Evolutionary conservation across 1,140 invertebrate genomes (phyloP).

Genomic region (Drosophila nasuta): DNA sequence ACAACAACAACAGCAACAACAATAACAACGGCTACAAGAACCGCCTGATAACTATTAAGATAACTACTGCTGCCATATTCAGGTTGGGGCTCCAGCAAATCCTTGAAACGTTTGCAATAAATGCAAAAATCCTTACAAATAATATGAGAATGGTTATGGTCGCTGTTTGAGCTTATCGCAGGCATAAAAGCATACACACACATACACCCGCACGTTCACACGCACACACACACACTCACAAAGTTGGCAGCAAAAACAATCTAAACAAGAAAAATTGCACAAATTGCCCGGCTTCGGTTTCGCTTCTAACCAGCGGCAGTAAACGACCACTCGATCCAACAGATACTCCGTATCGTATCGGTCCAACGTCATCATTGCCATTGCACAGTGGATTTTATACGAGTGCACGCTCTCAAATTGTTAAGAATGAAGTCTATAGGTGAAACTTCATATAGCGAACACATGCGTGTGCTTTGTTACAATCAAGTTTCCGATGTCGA

Average conservation of each 20-base stretch:
- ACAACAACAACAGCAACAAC: constrained; percentile 14
- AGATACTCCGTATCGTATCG: constrained; percentile 44
- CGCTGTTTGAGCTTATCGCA: constrained; percentile 76
- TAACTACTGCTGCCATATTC: constrained; percentile 72
- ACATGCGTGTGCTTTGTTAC: too few relatives aligned
- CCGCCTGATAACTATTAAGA: constrained; percentile 79
- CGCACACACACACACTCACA: constrained; percentile 21
- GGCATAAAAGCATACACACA: constrained; percentile 71
- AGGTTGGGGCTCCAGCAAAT: constrained; percentile 55
- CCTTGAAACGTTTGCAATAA: constrained; percentile 79
- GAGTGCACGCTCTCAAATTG: not conserved
- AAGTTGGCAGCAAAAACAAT: constrained; percentile 66
- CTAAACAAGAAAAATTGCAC: constrained; percentile 81
- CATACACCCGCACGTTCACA: constrained; percentile 36
- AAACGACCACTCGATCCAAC: constrained; percentile 43
- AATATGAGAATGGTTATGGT: constrained; percentile 79
- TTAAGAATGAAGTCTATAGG: too few relatives aligned
- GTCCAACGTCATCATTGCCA: constrained; percentile 58
- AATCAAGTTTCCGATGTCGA: too few relatives aligned
- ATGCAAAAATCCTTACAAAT: constrained; percentile 82
- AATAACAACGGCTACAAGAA: constrained; percentile 49
- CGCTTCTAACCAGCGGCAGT: constrained; percentile 58
- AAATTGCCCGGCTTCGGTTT: constrained; percentile 74
- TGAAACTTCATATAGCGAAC: too few relatives aligned
- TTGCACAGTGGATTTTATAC: constrained; percentile 36